A percentile compares a stretch with the other conserved stretches of the same genome.
These are phyloP conservation scores for Margarornis squamiger DNA, from an alignment of 2,797 vertebrate genomes.

Conservation along the genomic window DNA sequence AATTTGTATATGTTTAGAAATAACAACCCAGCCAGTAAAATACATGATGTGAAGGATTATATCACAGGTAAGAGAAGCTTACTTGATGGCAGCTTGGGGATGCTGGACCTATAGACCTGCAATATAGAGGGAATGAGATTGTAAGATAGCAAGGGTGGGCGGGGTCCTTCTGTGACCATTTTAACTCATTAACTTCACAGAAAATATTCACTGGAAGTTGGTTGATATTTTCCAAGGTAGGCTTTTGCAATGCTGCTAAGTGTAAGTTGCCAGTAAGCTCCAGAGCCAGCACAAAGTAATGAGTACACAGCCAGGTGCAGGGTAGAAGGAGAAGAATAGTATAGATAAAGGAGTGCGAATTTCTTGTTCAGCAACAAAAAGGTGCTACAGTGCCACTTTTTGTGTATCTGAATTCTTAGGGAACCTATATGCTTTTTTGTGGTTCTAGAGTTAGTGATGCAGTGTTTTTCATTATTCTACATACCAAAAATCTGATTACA, in stretches of 20 bases:
- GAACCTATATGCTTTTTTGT: not conserved
- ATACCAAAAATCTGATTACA: not conserved
- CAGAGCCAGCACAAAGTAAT: not conserved
- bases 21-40: slow-evolving; percentile 98
- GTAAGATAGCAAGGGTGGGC: not conserved
- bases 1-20: slow-evolving; percentile 98
- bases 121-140: not conserved
- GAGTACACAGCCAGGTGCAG: not conserved
- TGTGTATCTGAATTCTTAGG: not conserved
- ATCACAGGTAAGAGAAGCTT: slow-evolving; percentile 86
- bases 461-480: not conserved
- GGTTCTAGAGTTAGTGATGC: not conserved
- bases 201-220: not conserved
- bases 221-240: not conserved
- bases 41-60: slow-evolving; percentile 93
- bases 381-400: not conserved
- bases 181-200: not conserved
- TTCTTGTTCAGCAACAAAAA: not conserved
- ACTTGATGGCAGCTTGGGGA: not conserved
- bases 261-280: not conserved
- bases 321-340: not conserved
- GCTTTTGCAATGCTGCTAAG: not conserved
- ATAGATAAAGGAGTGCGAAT: not conserved
- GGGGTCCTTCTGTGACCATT: not conserved
- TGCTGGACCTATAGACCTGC: not conserved